A percentile compares a stretch with the other conserved stretches of the same genome.
Evolutionary conservation across 2,113 vertebrate genomes (phyloP).

Genomic region (Capreolus pygargus): DNA sequence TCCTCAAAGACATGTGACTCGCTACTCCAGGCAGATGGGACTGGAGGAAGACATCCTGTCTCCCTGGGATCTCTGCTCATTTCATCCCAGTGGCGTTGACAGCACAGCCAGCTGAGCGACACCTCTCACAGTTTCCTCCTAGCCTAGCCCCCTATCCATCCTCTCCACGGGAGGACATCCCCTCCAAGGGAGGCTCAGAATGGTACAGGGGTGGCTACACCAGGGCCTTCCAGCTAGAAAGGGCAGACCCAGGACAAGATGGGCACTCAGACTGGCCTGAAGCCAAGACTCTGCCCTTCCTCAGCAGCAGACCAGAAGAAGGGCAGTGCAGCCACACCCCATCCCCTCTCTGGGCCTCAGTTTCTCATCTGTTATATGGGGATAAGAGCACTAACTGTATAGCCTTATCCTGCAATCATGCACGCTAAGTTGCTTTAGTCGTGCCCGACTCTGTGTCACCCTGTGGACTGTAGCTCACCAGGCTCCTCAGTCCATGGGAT

Average conservation of each 20-base stretch:
- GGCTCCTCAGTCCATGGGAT: neutral
- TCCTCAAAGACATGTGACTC: neutral
- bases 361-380: neutral
- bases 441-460: neutral
- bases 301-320: neutral
- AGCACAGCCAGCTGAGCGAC: rapidly evolving
- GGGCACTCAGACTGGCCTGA: neutral
- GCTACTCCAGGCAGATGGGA: neutral
- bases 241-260: neutral
- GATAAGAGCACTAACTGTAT: neutral
- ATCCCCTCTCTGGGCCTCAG: neutral
- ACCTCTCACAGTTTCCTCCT: neutral
- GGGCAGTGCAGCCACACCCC: rapidly evolving
- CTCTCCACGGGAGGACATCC: neutral
- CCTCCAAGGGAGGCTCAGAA: neutral
- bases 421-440: neutral
- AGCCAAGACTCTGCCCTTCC: neutral
- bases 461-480: neutral
- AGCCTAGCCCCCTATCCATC: neutral
- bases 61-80: neutral
- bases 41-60: neutral
- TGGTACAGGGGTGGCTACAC: neutral
- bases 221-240: neutral
- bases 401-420: neutral
- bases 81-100: neutral